These are phyloP conservation scores for Perodicticus potto DNA, from an alignment of 2,797 vertebrate genomes.

Conservation along the genomic window DNA sequence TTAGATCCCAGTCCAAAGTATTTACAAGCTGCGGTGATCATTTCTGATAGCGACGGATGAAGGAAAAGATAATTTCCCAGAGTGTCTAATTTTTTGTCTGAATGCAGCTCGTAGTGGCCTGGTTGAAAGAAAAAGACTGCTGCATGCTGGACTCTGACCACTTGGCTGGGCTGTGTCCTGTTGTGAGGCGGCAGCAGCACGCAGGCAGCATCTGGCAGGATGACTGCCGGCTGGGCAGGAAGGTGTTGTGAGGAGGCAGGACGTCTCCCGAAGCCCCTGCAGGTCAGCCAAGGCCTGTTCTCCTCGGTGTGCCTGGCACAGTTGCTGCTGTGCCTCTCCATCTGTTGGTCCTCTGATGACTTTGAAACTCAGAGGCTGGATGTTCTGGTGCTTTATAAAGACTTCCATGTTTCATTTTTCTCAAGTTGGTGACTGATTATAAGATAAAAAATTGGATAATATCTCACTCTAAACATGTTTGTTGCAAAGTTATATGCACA, in stretches of 20 bases:
- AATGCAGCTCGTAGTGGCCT: background rate
- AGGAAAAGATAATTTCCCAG: background rate
- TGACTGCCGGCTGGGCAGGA: background rate
- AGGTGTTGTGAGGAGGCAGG: background rate
- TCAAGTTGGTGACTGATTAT: background rate
- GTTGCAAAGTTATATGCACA: too few species aligned
- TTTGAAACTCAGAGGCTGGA: background rate
- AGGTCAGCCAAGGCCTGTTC: background rate
- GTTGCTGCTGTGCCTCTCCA: background rate
- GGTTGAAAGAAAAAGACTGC: background rate
- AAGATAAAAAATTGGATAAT: background rate
- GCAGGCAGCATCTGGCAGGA: background rate
- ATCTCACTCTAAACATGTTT: too few species aligned
- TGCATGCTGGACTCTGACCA: rapidly evolving
- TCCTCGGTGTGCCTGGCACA: background rate
- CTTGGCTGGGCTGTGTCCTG: too few species aligned
- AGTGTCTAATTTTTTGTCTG: background rate
- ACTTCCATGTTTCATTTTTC: background rate
- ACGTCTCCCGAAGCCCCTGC: background rate
- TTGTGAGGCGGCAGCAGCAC: background rate
- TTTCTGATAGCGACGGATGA: background rate
- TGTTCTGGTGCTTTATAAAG: background rate
- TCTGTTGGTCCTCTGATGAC: background rate
- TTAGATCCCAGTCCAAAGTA: background rate
- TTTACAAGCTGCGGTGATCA: background rate